Percentiles rank a stretch among this genome's conserved stretches.
Evolutionary conservation across 2,797 vertebrate genomes (phyloP).

Genomic region (Varecia variegata): DNA sequence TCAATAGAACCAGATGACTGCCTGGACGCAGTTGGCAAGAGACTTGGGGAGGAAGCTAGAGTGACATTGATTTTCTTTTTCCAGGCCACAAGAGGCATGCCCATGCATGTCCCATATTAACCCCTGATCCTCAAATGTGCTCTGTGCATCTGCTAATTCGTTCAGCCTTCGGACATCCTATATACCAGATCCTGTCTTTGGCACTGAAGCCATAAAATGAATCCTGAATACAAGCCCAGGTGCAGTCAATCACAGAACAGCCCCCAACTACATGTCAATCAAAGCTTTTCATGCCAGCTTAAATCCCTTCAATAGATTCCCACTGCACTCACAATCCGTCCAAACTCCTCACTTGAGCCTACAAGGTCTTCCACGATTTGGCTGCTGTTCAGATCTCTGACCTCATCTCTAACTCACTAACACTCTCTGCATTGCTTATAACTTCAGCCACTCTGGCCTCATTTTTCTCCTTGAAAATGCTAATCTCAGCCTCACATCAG

Average conservation of each 20-base stretch:
- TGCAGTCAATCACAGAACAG: not conserved
- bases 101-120: not conserved
- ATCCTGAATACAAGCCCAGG: not conserved
- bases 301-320: not conserved
- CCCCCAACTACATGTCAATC: not conserved
- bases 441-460: not conserved
- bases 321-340: not conserved
- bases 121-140: not conserved
- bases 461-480: not conserved
- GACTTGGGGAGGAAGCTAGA: not conserved
- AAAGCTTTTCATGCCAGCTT: not conserved
- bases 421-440: not conserved
- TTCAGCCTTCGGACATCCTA: not conserved
- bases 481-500: not conserved
- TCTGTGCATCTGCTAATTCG: not conserved
- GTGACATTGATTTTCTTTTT: slow-evolving; percentile 3
- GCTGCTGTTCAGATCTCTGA: not conserved
- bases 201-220: not conserved
- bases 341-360: not conserved
- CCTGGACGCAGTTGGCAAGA: not conserved
- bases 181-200: not conserved
- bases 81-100: not conserved
- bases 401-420: slow-evolving; percentile 30
- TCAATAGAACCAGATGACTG: not conserved
- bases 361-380: not conserved